Evolutionary conservation across 2,797 vertebrate genomes (phyloP).

Genomic region (Girardinus metallicus): DNA sequence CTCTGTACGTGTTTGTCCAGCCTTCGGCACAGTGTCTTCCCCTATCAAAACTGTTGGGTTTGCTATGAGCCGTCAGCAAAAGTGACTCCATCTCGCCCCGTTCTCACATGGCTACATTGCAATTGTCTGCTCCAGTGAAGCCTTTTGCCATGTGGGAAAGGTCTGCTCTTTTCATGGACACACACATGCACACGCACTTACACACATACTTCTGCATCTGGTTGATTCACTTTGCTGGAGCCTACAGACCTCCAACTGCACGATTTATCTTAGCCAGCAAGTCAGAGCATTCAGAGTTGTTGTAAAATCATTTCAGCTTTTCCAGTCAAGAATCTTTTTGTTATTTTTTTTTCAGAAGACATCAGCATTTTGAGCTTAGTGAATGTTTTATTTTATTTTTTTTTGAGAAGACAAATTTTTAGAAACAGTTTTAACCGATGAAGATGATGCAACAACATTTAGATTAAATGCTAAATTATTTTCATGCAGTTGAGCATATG

Average conservation of each 20-base stretch:
- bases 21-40: conserved; percentile 65
- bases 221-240: conserved; percentile 80
- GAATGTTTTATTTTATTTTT: not conserved
- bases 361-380: not conserved
- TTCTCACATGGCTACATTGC: conserved; percentile 87
- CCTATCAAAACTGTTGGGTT: conserved; percentile 73
- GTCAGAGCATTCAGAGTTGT: conserved; percentile 64
- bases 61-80: conserved; percentile 78
- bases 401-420: conserved; percentile 1
- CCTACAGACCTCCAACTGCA: conserved; percentile 74
- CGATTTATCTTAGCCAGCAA: conserved; percentile 81
- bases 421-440: conserved; percentile 3
- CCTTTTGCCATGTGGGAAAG: conserved; percentile 82
- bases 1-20: conserved; percentile 68
- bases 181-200: conserved; percentile 64
- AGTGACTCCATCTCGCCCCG: conserved; percentile 84
- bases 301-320: conserved; percentile 65
- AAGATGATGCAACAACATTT: conserved; percentile 3
- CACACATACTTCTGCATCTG: conserved; percentile 74
- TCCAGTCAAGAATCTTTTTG: conserved; percentile 55
- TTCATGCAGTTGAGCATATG: not conserved
- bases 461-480: not conserved
- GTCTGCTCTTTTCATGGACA: conserved; percentile 83
- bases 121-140: conserved; percentile 88
- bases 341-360: not conserved